phyloP scores from a whole-genome alignment of 2,113 vertebrate genomes.

The Xiphophorus hellerii region DNA sequence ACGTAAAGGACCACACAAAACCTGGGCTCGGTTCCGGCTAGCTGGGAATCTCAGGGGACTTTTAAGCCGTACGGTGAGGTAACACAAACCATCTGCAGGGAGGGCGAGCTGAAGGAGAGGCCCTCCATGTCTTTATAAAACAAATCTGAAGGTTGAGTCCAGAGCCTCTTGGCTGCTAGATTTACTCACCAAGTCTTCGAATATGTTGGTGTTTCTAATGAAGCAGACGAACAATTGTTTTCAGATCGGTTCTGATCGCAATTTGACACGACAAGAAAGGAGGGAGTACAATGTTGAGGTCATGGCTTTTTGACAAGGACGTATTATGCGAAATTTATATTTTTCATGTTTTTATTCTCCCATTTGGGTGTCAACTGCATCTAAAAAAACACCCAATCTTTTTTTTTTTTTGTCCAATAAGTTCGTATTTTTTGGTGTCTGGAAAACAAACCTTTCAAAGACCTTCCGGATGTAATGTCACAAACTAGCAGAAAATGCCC shows the following conservation, averaged over 20 bases:
- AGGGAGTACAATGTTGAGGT: neutral
- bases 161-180: conserved; percentile 2
- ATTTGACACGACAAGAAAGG: neutral
- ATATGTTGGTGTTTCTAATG: neutral
- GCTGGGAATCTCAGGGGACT: conserved; percentile 48
- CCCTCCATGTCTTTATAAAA: conserved; percentile 40
- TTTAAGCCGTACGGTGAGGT: conserved; percentile 55
- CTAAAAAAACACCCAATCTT: too few species aligned
- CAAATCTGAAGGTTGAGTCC: conserved; percentile 16
- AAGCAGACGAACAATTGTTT: neutral
- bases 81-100: conserved; percentile 70
- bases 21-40: conserved; percentile 36
- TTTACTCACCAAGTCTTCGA: conserved; percentile 2
- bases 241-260: neutral
- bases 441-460: too few species aligned
- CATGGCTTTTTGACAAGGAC: too few species aligned
- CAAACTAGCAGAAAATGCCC: too few species aligned
- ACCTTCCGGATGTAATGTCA: too few species aligned
- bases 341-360: too few species aligned
- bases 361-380: too few species aligned
- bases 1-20: conserved; percentile 66
- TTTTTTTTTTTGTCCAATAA: too few species aligned
- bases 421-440: too few species aligned
- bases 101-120: conserved; percentile 24
- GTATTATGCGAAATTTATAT: too few species aligned